Evolutionary conservation across 2,888 invertebrate species (phyloP).

Genomic region (Reticulitermes lucifugus): DNA sequence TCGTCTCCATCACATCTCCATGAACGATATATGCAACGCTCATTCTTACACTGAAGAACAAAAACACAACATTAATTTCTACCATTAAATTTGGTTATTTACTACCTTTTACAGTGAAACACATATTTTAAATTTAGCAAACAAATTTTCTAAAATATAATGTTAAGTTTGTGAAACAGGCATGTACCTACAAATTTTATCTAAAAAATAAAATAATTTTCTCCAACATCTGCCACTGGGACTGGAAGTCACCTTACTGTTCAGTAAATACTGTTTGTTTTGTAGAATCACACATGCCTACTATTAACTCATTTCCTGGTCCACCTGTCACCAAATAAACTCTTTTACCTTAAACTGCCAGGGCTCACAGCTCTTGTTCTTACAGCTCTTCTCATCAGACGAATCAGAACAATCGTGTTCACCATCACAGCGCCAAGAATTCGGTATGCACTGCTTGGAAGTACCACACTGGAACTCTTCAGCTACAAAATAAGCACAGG

Average conservation of each 20-base stretch:
- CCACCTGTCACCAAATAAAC: background rate
- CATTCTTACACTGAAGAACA: conserved; percentile 50
- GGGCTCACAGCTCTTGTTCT: conserved; percentile 57
- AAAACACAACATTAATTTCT: background rate
- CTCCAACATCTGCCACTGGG: no score
- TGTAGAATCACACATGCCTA: no score
- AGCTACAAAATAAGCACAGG: conserved; percentile 51
- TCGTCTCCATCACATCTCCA: conserved; percentile 83
- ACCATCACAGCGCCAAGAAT: conserved; percentile 66
- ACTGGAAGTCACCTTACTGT: no score
- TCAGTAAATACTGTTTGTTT: no score
- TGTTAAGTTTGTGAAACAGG: no score
- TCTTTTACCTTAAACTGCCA: conserved; percentile 59
- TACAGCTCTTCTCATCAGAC: conserved; percentile 64
- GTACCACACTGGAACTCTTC: conserved; percentile 59
- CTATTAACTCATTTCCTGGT: no score
- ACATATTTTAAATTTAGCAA: no score
- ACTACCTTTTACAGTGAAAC: no score
- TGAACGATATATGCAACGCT: conserved; percentile 68
- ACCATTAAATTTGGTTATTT: background rate
- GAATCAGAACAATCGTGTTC: conserved; percentile 65
- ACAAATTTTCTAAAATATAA: no score
- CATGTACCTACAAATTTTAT: no score
- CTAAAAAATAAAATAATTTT: no score
- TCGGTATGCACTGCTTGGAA: conserved; percentile 59